phyloP scores from a whole-genome alignment of 2,797 vertebrate genomes.

The Ciconia nigra region DNA sequence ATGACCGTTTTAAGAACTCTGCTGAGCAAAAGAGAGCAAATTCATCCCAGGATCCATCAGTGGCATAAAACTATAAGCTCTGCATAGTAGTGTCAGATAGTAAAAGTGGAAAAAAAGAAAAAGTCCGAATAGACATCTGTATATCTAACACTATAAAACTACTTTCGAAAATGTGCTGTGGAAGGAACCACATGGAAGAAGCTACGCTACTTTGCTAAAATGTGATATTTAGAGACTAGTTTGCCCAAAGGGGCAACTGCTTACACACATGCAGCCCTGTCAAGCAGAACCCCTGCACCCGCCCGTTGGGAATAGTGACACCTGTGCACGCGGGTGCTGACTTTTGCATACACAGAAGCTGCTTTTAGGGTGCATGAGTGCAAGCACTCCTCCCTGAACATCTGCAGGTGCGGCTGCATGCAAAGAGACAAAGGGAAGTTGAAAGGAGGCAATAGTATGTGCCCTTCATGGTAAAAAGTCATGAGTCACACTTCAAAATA shows the following conservation, averaged over 20 bases:
- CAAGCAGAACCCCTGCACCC: constrained; percentile 47
- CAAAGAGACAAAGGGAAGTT: constrained; percentile 55
- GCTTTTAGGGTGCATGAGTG: constrained; percentile 38
- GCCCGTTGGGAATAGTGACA: constrained; percentile 42
- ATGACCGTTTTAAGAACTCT: not conserved
- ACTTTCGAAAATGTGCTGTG: not conserved
- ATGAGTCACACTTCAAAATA: constrained; percentile 21
- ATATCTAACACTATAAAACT: not conserved
- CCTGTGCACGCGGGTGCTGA: constrained; percentile 43
- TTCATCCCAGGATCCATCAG: not conserved
- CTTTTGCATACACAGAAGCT: constrained; percentile 66
- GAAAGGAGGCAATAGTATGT: not conserved
- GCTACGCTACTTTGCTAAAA: not conserved
- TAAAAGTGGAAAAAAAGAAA: not conserved
- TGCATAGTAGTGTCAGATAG: not conserved
- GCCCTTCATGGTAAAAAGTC: constrained; percentile 26
- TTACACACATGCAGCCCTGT: not conserved
- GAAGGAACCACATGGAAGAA: not conserved
- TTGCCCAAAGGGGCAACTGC: constrained; percentile 6
- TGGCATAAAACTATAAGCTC: not conserved
- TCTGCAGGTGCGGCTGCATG: constrained; percentile 63
- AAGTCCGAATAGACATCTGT: not conserved
- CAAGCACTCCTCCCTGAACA: constrained; percentile 44
- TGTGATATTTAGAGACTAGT: not conserved
- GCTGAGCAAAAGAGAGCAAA: not conserved